Evolutionary conservation across 1,140 invertebrate species (phyloP), one percentile per base, ranked within the genome.

Genomic region (Elysia chlorotica): DNA sequence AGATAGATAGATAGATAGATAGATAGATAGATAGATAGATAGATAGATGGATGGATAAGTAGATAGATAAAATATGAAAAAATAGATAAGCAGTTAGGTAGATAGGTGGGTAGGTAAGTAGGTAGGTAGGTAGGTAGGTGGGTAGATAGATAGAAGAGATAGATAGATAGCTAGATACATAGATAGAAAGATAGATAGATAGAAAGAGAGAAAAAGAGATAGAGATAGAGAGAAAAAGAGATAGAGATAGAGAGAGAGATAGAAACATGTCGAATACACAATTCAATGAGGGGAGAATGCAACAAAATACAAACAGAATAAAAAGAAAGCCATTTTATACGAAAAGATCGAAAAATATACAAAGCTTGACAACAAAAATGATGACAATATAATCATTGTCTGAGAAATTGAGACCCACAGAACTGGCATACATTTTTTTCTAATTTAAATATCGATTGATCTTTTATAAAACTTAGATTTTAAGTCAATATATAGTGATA

Each of bases 1-100:
- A 56, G 54, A 65, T 48, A 56, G 62, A 65, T 38, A 56, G 36
- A 65, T 37, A 63, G 41, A 63, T 2, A 38, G 61, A 38, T 6
- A 63, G 61, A 71, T 25, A 28, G 66, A 56, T n/a, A 35, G 37
- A 31, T 33, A 66, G 31, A 63, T 21, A 63, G 25, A 30, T 17
- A 67, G 41, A 48, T 10, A 67, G 41, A n/a, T n/a, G n/a, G n/a
- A n/a, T n/a, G n/a, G n/a, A n/a, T n/a, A n/a, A n/a, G n/a, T n/a
- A n/a, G n/a, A n/a, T n/a, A n/a, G n/a, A n/a, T n/a, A n/a, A n/a
- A n/a, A n/a, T n/a, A n/a, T n/a, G n/a, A n/a, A n/a, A n/a, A n/a
- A n/a, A n/a, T n/a, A n/a, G n/a, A n/a, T n/a, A n/a, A n/a, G 41
- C 14, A 48, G n/a, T n/a, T 14, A 48, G 41, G 41, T 14, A 48